A percentile compares a stretch with the other conserved stretches of the same genome.
Evolutionary conservation across 2,113 vertebrate species (phyloP).

Genomic region (Parotia lawesii): DNA sequence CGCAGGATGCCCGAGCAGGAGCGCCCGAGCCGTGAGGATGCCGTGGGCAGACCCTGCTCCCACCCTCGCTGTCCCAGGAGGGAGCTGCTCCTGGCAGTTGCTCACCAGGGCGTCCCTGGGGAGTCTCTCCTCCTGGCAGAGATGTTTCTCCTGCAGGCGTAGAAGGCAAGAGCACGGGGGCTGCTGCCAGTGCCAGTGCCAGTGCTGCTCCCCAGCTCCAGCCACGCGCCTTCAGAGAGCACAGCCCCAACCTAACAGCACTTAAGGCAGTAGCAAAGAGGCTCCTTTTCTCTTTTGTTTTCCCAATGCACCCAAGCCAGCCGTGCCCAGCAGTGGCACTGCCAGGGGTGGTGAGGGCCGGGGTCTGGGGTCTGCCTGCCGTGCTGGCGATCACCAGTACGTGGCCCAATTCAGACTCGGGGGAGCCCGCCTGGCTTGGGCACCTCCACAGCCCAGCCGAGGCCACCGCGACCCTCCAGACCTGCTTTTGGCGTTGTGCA

Average conservation of each 20-base stretch:
- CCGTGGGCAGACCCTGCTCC: neutral
- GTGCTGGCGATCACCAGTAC: neutral
- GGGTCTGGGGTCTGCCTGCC: accelerated
- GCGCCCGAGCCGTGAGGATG: neutral
- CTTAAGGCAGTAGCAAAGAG: neutral
- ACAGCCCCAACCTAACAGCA: neutral
- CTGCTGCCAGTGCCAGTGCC: neutral
- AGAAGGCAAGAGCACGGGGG: neutral
- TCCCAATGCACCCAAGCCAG: neutral
- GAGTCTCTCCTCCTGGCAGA: neutral
- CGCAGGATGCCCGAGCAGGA: neutral
- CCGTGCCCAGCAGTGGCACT: neutral
- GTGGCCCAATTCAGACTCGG: accelerated
- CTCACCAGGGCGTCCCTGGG: neutral
- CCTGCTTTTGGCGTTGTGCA: neutral
- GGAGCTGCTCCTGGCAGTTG: neutral
- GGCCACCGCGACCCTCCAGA: neutral
- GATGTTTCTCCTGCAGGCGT: neutral
- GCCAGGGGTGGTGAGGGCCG: neutral
- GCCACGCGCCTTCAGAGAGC: neutral
- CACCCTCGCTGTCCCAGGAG: neutral
- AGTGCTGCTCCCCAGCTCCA: neutral
- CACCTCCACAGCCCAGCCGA: neutral
- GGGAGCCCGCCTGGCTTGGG: neutral
- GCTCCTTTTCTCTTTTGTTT: neutral